Base-by-base conservation (phyloP, 2,888 invertebrate genomes). In the Dexiosoma caninum region DNA sequence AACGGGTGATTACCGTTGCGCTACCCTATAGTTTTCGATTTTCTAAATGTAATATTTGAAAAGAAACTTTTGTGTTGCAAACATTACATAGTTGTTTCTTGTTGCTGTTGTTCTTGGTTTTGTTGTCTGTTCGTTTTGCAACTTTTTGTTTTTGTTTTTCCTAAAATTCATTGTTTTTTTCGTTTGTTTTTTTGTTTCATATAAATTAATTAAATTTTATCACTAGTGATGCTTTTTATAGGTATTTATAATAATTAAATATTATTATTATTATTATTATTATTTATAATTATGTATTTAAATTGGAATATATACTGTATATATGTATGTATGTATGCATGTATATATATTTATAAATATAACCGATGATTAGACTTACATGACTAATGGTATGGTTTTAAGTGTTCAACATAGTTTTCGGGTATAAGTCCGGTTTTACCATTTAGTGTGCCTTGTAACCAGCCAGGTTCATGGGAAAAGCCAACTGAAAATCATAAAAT, bases 391-490 rank as follows among this genome's bases (percentile, higher is more conserved):
- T 89, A 89, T 83, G 89, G 87, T 87, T 90, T 90, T 81, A 90
- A 85, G 83, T 90, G 90, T 92, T 98, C 97, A 75, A 98, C 97
- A 91, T 98, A 98, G 92, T 98, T 98, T 91, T 97, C 97, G 81
- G 98, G 98, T 90, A 98, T 95, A 83, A 98, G 93, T 60, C 98
- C 98, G 59, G 94, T 95, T 91, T 95, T 95, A 78, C 98, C 98
- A 90, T 96, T 95, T 84, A 98, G 92, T 67, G 96, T 95, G 83
- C 99, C 99, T 90, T 98, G 97, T 87, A 99, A 92, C 99, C 99
- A 99, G 85, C 99, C 98, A 19, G 98, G 98, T 91, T 99, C 99
- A 87, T 95, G 94, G 23, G 98, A 98, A 84, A 94, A 93, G 86
- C 95, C 94, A 78, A 97, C 97, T 97, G 78, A 2, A 83, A 82